These are phyloP conservation scores for Trematomus bernacchii DNA, from an alignment of 2,797 vertebrate species.

Conservation along the genomic window DNA sequence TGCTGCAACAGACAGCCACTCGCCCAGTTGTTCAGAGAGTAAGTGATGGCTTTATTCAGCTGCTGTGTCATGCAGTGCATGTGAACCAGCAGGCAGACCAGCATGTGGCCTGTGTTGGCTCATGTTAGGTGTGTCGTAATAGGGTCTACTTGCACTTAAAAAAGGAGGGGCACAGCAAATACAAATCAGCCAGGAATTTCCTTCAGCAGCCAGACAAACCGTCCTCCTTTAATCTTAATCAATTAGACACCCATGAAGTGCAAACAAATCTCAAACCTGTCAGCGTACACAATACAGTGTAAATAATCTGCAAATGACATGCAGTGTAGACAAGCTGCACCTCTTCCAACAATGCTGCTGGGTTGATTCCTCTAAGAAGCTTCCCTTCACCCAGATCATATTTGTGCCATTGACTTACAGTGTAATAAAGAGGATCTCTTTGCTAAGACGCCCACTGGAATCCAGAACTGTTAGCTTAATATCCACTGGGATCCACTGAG, in stretches of 20 bases:
- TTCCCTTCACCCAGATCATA: constrained; percentile 63
- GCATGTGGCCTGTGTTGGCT: constrained; percentile 81
- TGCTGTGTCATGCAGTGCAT: constrained; percentile 78
- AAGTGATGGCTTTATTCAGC: constrained; percentile 84
- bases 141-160: constrained; percentile 74
- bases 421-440: constrained; percentile 70
- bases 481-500: constrained; percentile 75
- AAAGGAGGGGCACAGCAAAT: constrained; percentile 72
- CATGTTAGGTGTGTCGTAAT: constrained; percentile 82
- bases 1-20: constrained; percentile 70
- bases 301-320: constrained; percentile 74
- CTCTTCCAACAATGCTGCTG: constrained; percentile 54
- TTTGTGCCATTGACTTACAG: constrained; percentile 69
- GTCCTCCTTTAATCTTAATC: constrained; percentile 81
- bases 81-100: constrained; percentile 82
- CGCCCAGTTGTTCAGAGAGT: constrained; percentile 77
- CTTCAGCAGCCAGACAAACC: constrained; percentile 75
- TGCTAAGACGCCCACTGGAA: constrained; percentile 73
- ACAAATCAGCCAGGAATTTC: constrained; percentile 77
- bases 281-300: constrained; percentile 71
- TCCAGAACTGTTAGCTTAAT: constrained; percentile 74
- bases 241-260: constrained; percentile 79
- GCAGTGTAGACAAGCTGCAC: constrained; percentile 65
- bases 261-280: constrained; percentile 78
- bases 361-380: constrained; percentile 53